phyloP scores from a whole-genome alignment of 2,113 vertebrate species.

The Struthidea cinerea region DNA sequence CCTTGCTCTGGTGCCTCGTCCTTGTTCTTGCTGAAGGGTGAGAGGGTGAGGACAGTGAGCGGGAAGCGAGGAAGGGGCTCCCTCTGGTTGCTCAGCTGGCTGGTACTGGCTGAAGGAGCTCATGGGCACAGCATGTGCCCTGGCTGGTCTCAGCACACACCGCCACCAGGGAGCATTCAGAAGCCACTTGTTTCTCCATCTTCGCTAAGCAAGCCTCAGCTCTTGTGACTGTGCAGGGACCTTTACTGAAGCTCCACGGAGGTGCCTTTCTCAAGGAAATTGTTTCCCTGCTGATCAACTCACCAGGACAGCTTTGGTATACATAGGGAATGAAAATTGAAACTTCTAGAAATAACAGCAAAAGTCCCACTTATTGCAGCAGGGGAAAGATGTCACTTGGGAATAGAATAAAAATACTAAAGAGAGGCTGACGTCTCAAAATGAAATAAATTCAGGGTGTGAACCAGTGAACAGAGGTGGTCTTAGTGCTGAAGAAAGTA shows the following conservation, averaged over 20 bases:
- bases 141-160: background rate
- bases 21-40: background rate
- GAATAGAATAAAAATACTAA: background rate
- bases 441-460: background rate
- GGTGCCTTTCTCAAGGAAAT: background rate
- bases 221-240: background rate
- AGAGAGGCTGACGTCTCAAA: background rate
- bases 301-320: background rate
- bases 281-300: background rate
- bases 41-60: background rate
- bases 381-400: background rate
- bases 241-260: fast-evolving
- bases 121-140: background rate
- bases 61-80: background rate
- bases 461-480: background rate
- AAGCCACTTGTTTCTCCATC: background rate
- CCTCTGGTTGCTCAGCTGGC: background rate
- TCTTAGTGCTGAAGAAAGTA: background rate
- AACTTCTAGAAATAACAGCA: background rate
- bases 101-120: background rate
- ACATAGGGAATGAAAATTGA: background rate
- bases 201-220: background rate
- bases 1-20: background rate
- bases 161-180: background rate
- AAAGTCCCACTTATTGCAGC: background rate